These are phyloP conservation scores for Fringilla coelebs DNA, from an alignment of 2,797 vertebrate species.

Conservation along the genomic window DNA sequence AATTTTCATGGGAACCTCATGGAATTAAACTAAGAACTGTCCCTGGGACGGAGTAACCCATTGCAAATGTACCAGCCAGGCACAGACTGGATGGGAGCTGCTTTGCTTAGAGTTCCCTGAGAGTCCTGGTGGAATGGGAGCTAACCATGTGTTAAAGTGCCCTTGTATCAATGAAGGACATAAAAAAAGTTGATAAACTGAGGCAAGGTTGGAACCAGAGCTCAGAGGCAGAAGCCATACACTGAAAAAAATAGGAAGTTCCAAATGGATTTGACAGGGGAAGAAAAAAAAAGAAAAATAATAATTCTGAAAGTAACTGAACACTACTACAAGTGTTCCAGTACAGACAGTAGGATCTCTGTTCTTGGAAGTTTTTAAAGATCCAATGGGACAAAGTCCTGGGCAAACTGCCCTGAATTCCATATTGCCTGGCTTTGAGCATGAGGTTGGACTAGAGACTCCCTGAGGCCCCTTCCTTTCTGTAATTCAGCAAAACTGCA, in stretches of 20 bases:
- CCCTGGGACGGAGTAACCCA: neutral
- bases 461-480: neutral
- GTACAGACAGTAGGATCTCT: neutral
- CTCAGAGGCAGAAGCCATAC: neutral
- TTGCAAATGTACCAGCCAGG: neutral
- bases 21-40: neutral
- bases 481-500: neutral
- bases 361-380: neutral
- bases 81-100: neutral
- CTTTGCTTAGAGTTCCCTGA: neutral
- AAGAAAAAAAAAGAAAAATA: no score
- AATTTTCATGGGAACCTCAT: neutral
- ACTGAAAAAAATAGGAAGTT: neutral
- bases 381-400: neutral
- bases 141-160: neutral
- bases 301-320: neutral
- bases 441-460: neutral
- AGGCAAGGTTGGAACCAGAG: neutral
- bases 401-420: neutral
- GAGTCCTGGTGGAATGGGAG: neutral
- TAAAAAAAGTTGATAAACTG: neutral
- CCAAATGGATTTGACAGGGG: rapidly evolving
- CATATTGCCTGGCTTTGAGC: neutral
- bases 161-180: neutral
- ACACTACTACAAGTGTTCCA: neutral